Conservation (phyloP, 1,140 invertebrate species). For the Cyclina sinensis region DNA sequence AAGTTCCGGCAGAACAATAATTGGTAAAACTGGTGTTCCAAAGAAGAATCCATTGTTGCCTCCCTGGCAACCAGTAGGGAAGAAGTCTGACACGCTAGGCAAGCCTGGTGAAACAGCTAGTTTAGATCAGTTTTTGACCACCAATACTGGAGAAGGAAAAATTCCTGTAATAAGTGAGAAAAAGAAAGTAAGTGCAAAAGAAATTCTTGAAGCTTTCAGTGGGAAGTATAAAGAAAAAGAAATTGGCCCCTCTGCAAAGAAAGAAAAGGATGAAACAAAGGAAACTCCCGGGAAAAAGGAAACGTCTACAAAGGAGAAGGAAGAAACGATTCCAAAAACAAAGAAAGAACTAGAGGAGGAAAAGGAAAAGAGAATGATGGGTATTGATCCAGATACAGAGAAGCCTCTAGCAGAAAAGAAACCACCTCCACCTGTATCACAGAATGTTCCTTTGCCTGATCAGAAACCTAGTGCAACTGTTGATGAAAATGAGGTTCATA, state of each 20-base stretch:
- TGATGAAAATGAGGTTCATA: conserved; percentile 13
- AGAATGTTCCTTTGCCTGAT: conserved; percentile 70
- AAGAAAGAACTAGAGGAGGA: conserved; percentile 58
- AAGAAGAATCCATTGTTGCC: conserved; percentile 74
- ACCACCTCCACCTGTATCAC: conserved; percentile 74
- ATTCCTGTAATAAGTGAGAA: conserved; percentile 64
- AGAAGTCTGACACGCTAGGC: conserved; percentile 53
- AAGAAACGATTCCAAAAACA: conserved; percentile 27
- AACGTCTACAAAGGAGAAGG: not conserved
- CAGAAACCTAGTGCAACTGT: conserved; percentile 39
- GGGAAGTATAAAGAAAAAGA: conserved; percentile 67
- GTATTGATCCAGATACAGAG: conserved; percentile 70
- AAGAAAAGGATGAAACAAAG: not conserved
- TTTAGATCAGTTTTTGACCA: conserved; percentile 75
- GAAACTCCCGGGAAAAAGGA: conserved; percentile 22
- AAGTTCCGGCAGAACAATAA: conserved; percentile 10
- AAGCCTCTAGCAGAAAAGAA: conserved; percentile 66
- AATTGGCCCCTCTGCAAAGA: not conserved
- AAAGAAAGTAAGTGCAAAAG: conserved; percentile 48
- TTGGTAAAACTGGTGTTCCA: conserved; percentile 29
- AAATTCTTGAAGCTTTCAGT: conserved; percentile 69
- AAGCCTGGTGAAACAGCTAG: conserved; percentile 49
- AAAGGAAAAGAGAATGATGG: conserved; percentile 75
- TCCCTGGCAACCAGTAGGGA: conserved; percentile 76
- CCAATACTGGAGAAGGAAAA: conserved; percentile 59